These are phyloP conservation scores for Drosophila murphyi DNA, from an alignment of 1,140 invertebrate genomes.

Conservation along the genomic window DNA sequence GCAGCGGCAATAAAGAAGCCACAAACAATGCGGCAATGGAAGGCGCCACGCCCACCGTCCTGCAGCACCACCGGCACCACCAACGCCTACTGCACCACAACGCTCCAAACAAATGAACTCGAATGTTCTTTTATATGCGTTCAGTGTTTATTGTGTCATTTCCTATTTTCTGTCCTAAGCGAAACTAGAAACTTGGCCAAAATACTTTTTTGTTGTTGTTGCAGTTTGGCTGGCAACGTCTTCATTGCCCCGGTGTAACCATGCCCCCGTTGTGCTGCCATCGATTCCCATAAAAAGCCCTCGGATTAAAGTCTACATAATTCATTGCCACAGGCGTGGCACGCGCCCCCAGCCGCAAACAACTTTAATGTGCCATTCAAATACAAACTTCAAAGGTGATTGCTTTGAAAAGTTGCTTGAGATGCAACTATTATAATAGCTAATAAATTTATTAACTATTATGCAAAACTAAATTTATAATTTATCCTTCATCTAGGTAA, in stretches of 20 bases:
- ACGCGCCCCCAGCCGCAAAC: background rate
- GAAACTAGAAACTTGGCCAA: constrained; percentile 69
- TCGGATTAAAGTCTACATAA: constrained; percentile 76
- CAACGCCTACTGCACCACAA: constrained; percentile 44
- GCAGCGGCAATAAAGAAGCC: constrained; percentile 27
- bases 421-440: background rate
- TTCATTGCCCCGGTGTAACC: constrained; percentile 48
- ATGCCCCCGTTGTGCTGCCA: constrained; percentile 36
- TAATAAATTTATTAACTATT: too few relatives aligned
- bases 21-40: constrained; percentile 64
- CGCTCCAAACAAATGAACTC: constrained; percentile 76
- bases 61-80: background rate
- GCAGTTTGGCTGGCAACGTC: constrained; percentile 38
- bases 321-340: constrained; percentile 52
- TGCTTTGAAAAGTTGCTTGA: constrained; percentile 14
- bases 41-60: constrained; percentile 54
- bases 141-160: constrained; percentile 80
- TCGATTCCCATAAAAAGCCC: constrained; percentile 65
- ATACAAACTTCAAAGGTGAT: background rate
- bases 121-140: constrained; percentile 80
- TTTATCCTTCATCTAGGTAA: too few relatives aligned
- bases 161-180: constrained; percentile 63
- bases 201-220: constrained; percentile 49
- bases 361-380: constrained; percentile 46
- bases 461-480: too few relatives aligned